phyloP scores from a whole-genome alignment of 2,888 invertebrate genomes.

The Rhamnusium bicolor region DNA sequence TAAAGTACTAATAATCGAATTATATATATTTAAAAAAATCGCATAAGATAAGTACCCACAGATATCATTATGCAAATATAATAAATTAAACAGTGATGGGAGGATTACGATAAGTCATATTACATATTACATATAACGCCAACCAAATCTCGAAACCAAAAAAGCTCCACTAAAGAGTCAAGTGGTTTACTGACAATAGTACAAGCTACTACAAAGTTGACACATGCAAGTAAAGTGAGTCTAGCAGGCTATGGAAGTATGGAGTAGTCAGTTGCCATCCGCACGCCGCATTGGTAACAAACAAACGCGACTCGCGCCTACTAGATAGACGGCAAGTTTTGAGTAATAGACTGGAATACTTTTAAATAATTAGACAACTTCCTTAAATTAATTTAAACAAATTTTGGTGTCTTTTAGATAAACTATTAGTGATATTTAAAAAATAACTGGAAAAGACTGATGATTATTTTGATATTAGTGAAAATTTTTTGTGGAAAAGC shows the following conservation, averaged over 20 bases:
- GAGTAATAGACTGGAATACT: conserved; percentile 33
- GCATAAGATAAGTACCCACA: not conserved
- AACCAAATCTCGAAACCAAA: conserved; percentile 32
- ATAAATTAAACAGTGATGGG: conserved; percentile 5
- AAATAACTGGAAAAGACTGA: conserved; percentile 26
- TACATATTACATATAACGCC: not conserved
- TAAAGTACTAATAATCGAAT: not conserved
- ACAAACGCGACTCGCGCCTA: conserved; percentile 53
- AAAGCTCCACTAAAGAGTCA: conserved; percentile 39
- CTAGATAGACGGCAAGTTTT: conserved; percentile 45
- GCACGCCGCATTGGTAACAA: conserved; percentile 59
- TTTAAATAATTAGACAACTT: conserved; percentile 2
- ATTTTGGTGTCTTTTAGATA: conserved; percentile 23
- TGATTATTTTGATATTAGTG: conserved; percentile 22
- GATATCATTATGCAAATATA: not conserved
- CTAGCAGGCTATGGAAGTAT: conserved; percentile 49
- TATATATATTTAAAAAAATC: not conserved
- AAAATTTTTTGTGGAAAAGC: conserved; percentile 21
- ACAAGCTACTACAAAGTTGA: conserved; percentile 48
- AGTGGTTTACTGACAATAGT: conserved; percentile 38
- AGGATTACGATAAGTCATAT: not conserved
- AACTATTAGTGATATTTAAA: conserved; percentile 26
- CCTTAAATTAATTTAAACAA: not conserved
- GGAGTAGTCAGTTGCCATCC: conserved; percentile 62
- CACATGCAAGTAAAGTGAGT: conserved; percentile 46